A percentile compares a stretch with the other conserved stretches of the same genome.
Conservation (phyloP, 2,113 vertebrate species). For the Lepus timidus region DNA sequence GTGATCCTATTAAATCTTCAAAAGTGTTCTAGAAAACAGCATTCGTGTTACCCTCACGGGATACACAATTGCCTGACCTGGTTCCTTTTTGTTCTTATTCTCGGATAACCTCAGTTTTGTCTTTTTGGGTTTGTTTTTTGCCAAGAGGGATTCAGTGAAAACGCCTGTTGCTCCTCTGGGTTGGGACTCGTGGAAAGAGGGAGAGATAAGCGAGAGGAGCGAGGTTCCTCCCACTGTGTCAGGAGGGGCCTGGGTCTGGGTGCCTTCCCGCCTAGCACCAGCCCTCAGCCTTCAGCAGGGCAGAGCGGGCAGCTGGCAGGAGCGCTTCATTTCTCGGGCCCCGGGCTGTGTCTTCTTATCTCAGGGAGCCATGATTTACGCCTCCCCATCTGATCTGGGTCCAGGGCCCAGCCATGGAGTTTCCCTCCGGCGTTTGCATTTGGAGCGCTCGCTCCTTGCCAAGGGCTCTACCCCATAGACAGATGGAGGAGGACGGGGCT, state of each 20-base stretch:
- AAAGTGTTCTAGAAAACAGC: neutral
- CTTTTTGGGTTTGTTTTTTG: neutral
- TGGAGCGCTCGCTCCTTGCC: constrained; percentile 61
- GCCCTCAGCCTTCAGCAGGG: neutral
- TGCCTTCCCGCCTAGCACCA: neutral
- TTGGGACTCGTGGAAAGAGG: neutral
- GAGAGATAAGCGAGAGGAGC: neutral
- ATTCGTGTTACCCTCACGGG: neutral
- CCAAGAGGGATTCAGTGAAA: neutral
- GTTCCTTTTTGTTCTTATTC: neutral
- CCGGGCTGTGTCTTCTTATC: constrained; percentile 76
- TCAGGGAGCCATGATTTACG: constrained; percentile 73
- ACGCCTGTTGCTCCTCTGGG: neutral
- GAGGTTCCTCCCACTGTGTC: neutral
- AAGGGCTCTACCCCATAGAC: constrained; percentile 7
- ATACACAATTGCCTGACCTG: neutral
- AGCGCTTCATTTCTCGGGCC: constrained; percentile 72
- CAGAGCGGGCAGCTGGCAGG: constrained; percentile 56
- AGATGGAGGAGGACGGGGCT: constrained; percentile 35
- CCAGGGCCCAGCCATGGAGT: constrained; percentile 77
- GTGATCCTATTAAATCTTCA: neutral
- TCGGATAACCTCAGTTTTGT: neutral
- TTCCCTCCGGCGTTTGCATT: constrained; percentile 76
- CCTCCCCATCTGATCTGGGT: constrained; percentile 78
- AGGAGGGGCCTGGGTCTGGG: neutral